Evolutionary conservation across 2,888 invertebrate genomes (phyloP).

Genomic region (Netelia fuscicornis): DNA sequence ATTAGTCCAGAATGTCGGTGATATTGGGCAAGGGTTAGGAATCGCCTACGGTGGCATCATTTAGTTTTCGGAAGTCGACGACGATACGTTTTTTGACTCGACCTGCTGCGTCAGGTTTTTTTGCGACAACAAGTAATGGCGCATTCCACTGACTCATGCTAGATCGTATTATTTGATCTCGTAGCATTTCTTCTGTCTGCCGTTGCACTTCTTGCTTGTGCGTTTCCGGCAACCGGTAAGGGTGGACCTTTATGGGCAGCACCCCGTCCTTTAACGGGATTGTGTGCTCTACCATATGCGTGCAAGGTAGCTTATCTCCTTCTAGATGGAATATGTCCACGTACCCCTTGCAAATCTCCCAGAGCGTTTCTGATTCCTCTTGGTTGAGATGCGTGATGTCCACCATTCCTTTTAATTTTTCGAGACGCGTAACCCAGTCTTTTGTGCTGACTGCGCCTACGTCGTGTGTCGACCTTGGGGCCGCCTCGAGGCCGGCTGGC

Average conservation of each 20-base stretch:
- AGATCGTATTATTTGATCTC: not conserved
- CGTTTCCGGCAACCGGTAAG: not conserved
- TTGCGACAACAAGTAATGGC: not conserved
- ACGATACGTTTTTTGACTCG: not conserved
- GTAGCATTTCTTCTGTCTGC: not conserved
- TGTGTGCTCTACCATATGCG: not conserved
- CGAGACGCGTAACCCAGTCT: not conserved
- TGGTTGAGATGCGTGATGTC: not conserved
- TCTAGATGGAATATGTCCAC: not conserved
- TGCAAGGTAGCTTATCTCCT: not conserved
- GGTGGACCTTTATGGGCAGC: not conserved
- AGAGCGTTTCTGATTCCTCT: not conserved
- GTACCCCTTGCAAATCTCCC: conserved; percentile 1
- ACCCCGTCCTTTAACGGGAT: not conserved
- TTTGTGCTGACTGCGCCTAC: not conserved
- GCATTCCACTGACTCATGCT: not conserved
- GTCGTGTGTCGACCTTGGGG: no score
- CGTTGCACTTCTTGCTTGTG: not conserved
- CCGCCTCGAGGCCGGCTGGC: no score
- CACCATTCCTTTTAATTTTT: not conserved
- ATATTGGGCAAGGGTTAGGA: not conserved
- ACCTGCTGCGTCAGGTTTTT: not conserved
- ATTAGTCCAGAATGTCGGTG: not conserved
- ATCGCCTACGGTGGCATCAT: conserved; percentile 6
- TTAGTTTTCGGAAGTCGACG: not conserved